Evolutionary conservation across 2,888 invertebrate genomes (phyloP), one percentile per base, ranked within the genome.

Genomic region (Xestia xanthographa): DNA sequence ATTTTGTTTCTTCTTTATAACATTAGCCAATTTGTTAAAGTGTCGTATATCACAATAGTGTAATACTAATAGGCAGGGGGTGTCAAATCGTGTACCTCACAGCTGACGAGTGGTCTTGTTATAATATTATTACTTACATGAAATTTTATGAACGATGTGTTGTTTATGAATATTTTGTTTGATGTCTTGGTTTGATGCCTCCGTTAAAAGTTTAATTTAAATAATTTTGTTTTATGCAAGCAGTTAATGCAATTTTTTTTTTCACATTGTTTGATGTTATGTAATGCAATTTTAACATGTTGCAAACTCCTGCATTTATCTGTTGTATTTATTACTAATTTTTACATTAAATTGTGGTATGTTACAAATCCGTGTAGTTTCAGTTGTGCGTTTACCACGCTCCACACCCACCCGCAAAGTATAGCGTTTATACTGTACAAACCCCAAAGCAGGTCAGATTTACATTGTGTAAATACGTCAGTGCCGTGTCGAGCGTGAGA

Each of bases 331-430:
- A 96, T 97, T 97, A 97, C 97, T 97, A 97, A 97, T 97, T 97
- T 97, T 97, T 97, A 97, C 97, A 97, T 97, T 97, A 97, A 97
- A 97, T 97, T 97, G 97, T 97, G 97, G 97, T 97, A 97, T 97
- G 97, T 97, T 97, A 97, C 97, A 96, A 92, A 95, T 94, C 91
- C 92, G 93, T 96, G 96, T 96, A 96, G 96, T 96, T 96, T 96
- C 96, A 96, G 96, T 96, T 93, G 92, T 94, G 93, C 93, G 92
- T 92, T 91, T 93, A 91, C 93, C 93, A 92, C 92, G 92, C 90
- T 91, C 93, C 93, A 91, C 92, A 92, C 94, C 93, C 93, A 92
- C 91, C 91, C 87, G 91, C 91, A 90, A 89, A 86, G 78, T 88
- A 83, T 90, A 89, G 82, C 85, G 81, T 85, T 82, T 87, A 90